A percentile compares a stretch with the other conserved stretches of the same genome.
Conservation (phyloP, 1,140 invertebrate genomes). For the Tetragonula clypearis region DNA sequence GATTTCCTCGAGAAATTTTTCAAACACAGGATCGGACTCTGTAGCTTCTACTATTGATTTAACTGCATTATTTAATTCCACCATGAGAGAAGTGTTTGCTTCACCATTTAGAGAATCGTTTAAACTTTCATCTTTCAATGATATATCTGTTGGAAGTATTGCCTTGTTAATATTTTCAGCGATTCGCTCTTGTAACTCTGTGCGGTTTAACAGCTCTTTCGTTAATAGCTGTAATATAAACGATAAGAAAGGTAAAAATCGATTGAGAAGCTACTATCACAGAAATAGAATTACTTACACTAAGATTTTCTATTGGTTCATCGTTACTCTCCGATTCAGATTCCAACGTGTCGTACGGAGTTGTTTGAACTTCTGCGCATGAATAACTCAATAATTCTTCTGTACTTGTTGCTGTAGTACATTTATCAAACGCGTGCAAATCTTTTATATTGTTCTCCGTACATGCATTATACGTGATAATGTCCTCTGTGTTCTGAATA, state of each 20-base stretch:
- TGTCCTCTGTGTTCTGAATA: neutral
- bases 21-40: conserved; percentile 80
- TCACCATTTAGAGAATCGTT: conserved; percentile 62
- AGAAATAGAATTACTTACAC: conserved; percentile 65
- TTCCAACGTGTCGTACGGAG: conserved; percentile 69
- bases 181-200: conserved; percentile 80
- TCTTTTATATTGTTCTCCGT: neutral
- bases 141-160: conserved; percentile 69
- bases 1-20: conserved; percentile 78
- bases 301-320: conserved; percentile 78
- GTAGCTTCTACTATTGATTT: conserved; percentile 78
- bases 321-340: conserved; percentile 70
- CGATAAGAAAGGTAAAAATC: conserved; percentile 1
- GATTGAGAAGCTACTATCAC: no score
- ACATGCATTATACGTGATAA: neutral
- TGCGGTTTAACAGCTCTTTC: conserved; percentile 77
- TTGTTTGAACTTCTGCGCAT: conserved; percentile 77
- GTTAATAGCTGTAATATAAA: conserved; percentile 70
- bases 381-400: conserved; percentile 73
- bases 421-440: conserved; percentile 48
- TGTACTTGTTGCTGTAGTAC: conserved; percentile 76
- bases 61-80: conserved; percentile 77
- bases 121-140: conserved; percentile 64
- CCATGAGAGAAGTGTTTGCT: conserved; percentile 75
- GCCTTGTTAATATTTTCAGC: conserved; percentile 82